Conservation (phyloP, 1,140 invertebrate genomes). For the Dendrolimus kikuchii region DNA sequence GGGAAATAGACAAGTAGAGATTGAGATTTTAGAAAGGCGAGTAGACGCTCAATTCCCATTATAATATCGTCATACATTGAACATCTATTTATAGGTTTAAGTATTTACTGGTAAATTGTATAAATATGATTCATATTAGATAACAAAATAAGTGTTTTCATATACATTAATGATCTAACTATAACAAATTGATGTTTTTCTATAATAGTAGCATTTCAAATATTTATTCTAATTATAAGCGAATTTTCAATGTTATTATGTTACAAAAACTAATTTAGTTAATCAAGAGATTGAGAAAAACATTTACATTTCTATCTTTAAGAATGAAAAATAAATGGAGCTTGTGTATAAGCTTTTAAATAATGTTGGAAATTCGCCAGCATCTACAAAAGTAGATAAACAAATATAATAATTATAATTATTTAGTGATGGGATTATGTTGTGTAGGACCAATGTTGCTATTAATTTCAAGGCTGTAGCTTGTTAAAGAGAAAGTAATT, state of each 20-base stretch:
- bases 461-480: constrained; percentile 14
- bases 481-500: constrained; percentile 7
- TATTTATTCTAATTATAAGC: constrained; percentile 24
- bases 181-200: constrained; percentile 49
- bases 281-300: no score
- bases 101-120: constrained; percentile 11
- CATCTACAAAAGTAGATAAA: no score
- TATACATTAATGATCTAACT: constrained; percentile 48
- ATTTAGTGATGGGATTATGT: constrained; percentile 18
- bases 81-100: constrained; percentile 6
- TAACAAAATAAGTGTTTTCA: constrained; percentile 61
- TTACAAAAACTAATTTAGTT: no score
- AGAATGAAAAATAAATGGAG: no score
- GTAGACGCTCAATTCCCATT: constrained; percentile 40
- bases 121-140: constrained; percentile 35
- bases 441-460: constrained; percentile 44
- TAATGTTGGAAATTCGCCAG: no score
- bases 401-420: no score
- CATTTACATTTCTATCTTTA: no score
- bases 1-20: constrained; percentile 26
- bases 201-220: constrained; percentile 44
- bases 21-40: constrained; percentile 27
- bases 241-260: constrained; percentile 8
- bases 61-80: constrained; percentile 23
- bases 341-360: no score